These are phyloP conservation scores for Centroberyx gerrardi DNA, from an alignment of 2,797 vertebrate genomes.

Conservation along the genomic window DNA sequence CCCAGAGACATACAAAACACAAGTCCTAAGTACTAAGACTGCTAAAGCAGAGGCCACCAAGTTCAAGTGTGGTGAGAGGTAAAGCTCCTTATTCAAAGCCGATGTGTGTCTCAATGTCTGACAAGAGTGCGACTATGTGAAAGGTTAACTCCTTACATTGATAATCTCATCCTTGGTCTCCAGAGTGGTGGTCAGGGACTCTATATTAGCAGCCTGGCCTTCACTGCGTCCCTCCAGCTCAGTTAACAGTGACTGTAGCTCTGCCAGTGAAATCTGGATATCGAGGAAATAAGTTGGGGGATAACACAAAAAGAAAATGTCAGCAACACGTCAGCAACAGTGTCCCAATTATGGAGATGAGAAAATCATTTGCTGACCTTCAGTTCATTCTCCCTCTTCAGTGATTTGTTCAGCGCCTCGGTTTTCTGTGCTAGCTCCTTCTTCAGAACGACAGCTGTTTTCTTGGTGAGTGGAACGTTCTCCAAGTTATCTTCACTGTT, in stretches of 20 bases:
- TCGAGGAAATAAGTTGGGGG: not conserved
- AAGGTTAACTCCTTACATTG: conserved; percentile 66
- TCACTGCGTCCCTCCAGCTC: conserved; percentile 80
- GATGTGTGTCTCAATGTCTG: not conserved
- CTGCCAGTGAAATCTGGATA: conserved; percentile 81
- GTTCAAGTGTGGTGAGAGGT: conserved; percentile 17
- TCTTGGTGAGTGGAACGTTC: conserved; percentile 73
- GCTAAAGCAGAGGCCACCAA: not conserved
- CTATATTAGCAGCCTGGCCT: conserved; percentile 79
- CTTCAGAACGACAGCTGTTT: conserved; percentile 78
- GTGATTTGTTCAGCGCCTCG: conserved; percentile 83
- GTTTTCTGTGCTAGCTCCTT: conserved; percentile 86
- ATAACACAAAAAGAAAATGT: conserved; percentile 9
- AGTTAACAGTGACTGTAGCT: conserved; percentile 78
- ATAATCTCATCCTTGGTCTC: conserved; percentile 88
- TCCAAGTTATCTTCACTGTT: conserved; percentile 77
- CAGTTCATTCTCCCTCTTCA: conserved; percentile 87
- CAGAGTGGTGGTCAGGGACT: conserved; percentile 82
- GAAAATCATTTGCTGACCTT: conserved; percentile 73
- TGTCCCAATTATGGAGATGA: not conserved
- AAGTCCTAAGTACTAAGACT: not conserved
- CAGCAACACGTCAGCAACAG: not conserved
- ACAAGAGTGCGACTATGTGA: conserved; percentile 13
- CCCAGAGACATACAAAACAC: conserved; percentile 26
- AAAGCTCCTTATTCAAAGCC: conserved; percentile 34